Conservation (phyloP, 2,888 invertebrate genomes). For the Drosophila parthenogenetica region DNA sequence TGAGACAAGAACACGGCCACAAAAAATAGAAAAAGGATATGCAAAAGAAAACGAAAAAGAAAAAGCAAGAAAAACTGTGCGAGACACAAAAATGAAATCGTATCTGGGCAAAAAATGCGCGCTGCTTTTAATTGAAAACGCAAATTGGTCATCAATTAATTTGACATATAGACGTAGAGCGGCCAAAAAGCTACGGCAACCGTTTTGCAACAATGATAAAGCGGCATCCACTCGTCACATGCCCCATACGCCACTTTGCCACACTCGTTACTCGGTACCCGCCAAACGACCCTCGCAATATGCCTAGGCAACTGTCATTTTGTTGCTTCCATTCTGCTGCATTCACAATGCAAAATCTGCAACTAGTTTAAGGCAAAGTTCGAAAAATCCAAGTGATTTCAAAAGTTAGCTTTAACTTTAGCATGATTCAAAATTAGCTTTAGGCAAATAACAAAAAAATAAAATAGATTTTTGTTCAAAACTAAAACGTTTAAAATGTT, state of each 20-base stretch:
- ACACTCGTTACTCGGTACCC: neutral
- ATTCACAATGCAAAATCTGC: constrained; percentile 8
- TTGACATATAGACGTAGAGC: constrained; percentile 69
- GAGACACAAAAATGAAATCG: constrained; percentile 63
- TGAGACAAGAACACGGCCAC: constrained; percentile 23
- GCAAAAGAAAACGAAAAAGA: constrained; percentile 27
- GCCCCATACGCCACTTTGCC: too few species aligned
- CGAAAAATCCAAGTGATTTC: too few species aligned
- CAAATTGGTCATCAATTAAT: constrained; percentile 79
- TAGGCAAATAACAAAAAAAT: too few species aligned
- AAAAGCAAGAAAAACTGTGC: constrained; percentile 47
- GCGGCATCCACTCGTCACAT: constrained; percentile 14
- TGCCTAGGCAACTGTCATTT: neutral
- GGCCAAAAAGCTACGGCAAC: constrained; percentile 55
- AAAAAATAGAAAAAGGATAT: constrained; percentile 58
- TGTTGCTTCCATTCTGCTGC: neutral
- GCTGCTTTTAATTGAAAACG: constrained; percentile 79
- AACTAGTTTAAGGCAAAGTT: too few species aligned
- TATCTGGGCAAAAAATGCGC: constrained; percentile 62
- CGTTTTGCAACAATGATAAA: constrained; percentile 51
- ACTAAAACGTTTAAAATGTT: too few species aligned
- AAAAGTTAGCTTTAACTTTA: too few species aligned
- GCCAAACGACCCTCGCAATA: neutral
- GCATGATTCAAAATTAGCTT: too few species aligned
- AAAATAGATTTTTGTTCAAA: too few species aligned